A percentile compares a stretch with the other conserved stretches of the same genome.
Evolutionary conservation across 1,140 invertebrate genomes (phyloP).

Genomic region (Aphaenogaster ashmeadi): DNA sequence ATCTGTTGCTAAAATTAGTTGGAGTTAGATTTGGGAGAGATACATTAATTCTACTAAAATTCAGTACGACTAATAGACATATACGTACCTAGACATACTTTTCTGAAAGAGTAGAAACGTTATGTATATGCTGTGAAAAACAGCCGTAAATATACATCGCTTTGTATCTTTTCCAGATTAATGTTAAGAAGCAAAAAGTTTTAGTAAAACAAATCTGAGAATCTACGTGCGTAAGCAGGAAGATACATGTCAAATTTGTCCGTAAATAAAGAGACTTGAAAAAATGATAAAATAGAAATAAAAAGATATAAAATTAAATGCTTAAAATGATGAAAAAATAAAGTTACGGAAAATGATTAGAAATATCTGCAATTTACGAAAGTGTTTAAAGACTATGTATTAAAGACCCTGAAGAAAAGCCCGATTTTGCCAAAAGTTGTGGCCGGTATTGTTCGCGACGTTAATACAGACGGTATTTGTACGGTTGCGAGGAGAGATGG

Average conservation of each 20-base stretch:
- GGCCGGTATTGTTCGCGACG: background rate
- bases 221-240: background rate
- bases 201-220: background rate
- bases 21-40: background rate
- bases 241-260: background rate
- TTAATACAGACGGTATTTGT: conserved; percentile 23
- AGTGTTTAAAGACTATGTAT: background rate
- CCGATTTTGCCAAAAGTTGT: background rate
- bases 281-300: background rate
- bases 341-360: background rate
- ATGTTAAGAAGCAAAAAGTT: background rate
- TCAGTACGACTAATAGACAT: background rate
- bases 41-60: background rate
- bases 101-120: background rate
- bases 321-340: conserved; percentile 13
- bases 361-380: background rate
- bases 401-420: background rate
- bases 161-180: background rate
- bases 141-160: background rate
- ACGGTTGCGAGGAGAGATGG: background rate
- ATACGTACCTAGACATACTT: background rate
- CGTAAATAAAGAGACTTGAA: background rate
- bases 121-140: background rate
- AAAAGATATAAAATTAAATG: background rate
- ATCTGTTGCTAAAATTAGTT: background rate